Evolutionary conservation across 2,797 vertebrate genomes (phyloP).

Genomic region (Selene dorsalis): DNA sequence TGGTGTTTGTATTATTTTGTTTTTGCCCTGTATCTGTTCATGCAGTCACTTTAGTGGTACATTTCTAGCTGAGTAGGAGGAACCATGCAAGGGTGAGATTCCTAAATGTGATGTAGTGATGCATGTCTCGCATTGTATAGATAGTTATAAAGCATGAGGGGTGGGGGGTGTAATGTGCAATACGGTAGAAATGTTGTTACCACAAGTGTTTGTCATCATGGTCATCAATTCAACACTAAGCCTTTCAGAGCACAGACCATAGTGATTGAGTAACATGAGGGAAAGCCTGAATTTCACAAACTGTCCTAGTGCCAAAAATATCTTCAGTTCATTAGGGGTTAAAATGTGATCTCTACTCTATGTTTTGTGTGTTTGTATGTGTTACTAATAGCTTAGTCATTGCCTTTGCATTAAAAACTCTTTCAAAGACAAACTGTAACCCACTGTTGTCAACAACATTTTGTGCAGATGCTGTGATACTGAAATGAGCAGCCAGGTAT

Average conservation of each 20-base stretch:
- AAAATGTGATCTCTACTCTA: neutral
- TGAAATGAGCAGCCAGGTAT: conserved; percentile 2
- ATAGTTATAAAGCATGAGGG: conserved; percentile 19
- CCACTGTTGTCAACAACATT: conserved; percentile 3
- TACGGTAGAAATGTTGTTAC: conserved; percentile 50
- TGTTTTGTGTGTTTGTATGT: conserved; percentile 13
- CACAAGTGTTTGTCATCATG: conserved; percentile 41
- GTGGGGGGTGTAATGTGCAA: conserved; percentile 51
- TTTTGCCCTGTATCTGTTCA: conserved; percentile 17
- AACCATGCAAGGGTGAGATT: conserved; percentile 15
- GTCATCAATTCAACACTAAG: conserved; percentile 34
- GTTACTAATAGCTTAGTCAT: conserved; percentile 7
- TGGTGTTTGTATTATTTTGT: conserved; percentile 37
- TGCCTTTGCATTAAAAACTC: conserved; percentile 1
- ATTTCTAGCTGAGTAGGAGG: conserved; percentile 31
- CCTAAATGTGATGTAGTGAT: conserved; percentile 26
- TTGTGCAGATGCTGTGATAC: conserved; percentile 13
- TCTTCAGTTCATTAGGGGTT: neutral
- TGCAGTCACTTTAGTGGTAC: conserved; percentile 5
- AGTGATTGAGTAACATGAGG: neutral
- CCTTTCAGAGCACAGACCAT: conserved; percentile 33
- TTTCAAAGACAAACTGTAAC: conserved; percentile 3
- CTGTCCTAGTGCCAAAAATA: conserved; percentile 25
- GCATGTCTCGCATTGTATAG: conserved; percentile 24
- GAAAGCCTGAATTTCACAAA: neutral